Evolutionary conservation across 2,888 invertebrate species (phyloP), one percentile per base, ranked within the genome.

Genomic region (Patella caerulea): DNA sequence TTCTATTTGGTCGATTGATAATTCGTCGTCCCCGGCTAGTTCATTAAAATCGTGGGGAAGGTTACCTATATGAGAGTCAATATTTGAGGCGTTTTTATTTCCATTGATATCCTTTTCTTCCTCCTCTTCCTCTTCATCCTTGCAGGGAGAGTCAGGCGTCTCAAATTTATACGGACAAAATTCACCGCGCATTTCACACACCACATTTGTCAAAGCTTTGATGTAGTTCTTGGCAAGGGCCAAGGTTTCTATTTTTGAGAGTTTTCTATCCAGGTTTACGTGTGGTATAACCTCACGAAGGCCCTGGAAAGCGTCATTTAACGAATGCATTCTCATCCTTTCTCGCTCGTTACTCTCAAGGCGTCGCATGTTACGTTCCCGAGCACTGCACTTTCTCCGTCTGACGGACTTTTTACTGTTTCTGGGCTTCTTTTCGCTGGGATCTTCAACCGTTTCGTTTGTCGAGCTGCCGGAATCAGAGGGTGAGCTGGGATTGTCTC

Each of bases 291-390:
- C 96, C 89, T 95, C 95, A 54, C 96, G 94, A 74, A 96, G 93
- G 87, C 95, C 96, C 94, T 96, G 96, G 92, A 97, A 97, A 19
- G 97, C 97, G 89, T 96, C 96, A 91, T 97, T 97, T 78, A 97
- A 93, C 75, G 96, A 96, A 91, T 97, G 97, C 97, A 97, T 97
- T 86, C 97, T 93, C 95, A 96, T 96, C 78, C 97, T 93, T 92
- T 97, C 97, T 75, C 97, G 93, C 91, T 97, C 97, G 91, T 97
- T 97, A 92, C 96, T 96, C 92, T 97, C 97, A 75, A 97, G 93
- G 78, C 97, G 94, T 74, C 97, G 94, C 79, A 96, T 93, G 92
- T 97, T 97, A 82, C 97, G 93, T 90, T 97, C 97, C 77, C 96
- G 93, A 2, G 96, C 96, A 79, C 95, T 96, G 79, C 96, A 93